Base-by-base conservation (phyloP, 2,797 vertebrate species). In the Acanthornis magna region DNA sequence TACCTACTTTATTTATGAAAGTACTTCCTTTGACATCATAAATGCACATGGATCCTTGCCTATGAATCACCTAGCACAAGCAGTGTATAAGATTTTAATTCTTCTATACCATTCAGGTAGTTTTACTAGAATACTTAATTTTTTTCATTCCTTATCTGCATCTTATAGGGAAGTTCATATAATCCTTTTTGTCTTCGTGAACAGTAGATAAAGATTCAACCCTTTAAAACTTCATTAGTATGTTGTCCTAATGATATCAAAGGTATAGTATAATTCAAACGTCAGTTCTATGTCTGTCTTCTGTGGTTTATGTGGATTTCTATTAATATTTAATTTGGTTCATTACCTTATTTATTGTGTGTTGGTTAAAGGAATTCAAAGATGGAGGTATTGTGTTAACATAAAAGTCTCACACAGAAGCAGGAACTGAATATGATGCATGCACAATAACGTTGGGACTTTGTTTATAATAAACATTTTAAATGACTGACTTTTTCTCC, bases 401-500 rank as follows among this genome's bases (percentile, higher is more conserved):
- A 93, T 96, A 96, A 97, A 96, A 96, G 94, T 95, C 93, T 87
- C 73, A 85, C 43, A 81, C 60, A 90, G 91, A 97, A 88, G 60
- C 68, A 77, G 80, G 65, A 81, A 85, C 55, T 54, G 95, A 97
- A 94, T 94, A 95, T 88, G 95, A 96, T 53, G 75, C 91, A 72
- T 93, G 88, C 91, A 96, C 91, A 97, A 93, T 95, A 95, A 96
- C 86, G 62, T 50, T 89, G 93, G 91, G 96, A 97, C 97, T 98
- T 97, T 98, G 97, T 98, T 98, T 98, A 97, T 96, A 97, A 97
- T 97, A 98, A 98, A 98, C 98, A 98, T 97, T 98, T 97, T 97
- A 97, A 98, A 98, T 97, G 96, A 98, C 97, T 89, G 95, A 97
- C 97, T 98, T 98, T 98, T 98, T 96, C 98, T 98, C 97, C 71